These are phyloP conservation scores for Strix aluco DNA, from an alignment of 2,113 vertebrate species.

Conservation along the genomic window DNA sequence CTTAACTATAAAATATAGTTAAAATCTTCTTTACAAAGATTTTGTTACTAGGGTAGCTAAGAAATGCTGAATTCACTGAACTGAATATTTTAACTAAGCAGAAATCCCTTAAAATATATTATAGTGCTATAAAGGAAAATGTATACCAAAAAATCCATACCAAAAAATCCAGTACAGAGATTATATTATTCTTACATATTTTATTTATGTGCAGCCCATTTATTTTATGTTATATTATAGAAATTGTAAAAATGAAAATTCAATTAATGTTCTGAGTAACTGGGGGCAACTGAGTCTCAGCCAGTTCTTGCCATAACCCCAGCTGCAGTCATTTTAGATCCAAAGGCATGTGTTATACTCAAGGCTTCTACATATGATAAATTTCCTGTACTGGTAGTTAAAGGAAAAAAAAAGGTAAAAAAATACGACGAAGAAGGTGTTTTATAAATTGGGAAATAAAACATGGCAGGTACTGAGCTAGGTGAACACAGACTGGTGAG, in stretches of 20 bases:
- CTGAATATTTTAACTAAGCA: neutral
- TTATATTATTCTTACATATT: neutral
- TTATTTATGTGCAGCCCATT: neutral
- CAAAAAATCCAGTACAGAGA: neutral
- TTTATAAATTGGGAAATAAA: slow-evolving; percentile 2
- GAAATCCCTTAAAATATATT: neutral
- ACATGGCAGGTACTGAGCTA: neutral
- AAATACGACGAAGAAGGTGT: neutral
- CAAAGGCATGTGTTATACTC: neutral
- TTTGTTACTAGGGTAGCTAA: neutral
- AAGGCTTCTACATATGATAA: neutral
- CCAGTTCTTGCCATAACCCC: neutral
- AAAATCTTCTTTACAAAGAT: neutral
- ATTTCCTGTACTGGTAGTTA: neutral
- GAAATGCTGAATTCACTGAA: neutral
- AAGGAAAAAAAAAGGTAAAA: neutral
- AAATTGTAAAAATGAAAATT: neutral
- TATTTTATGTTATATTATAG: neutral
- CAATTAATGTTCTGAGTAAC: neutral
- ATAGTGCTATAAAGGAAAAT: neutral
- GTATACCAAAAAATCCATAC: neutral
- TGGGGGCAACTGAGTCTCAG: neutral
- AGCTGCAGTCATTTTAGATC: neutral
- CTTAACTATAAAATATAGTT: neutral
- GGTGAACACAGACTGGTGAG: neutral